Conservation (phyloP, 2,797 vertebrate species). For the Aselliscus stoliczkanus region DNA sequence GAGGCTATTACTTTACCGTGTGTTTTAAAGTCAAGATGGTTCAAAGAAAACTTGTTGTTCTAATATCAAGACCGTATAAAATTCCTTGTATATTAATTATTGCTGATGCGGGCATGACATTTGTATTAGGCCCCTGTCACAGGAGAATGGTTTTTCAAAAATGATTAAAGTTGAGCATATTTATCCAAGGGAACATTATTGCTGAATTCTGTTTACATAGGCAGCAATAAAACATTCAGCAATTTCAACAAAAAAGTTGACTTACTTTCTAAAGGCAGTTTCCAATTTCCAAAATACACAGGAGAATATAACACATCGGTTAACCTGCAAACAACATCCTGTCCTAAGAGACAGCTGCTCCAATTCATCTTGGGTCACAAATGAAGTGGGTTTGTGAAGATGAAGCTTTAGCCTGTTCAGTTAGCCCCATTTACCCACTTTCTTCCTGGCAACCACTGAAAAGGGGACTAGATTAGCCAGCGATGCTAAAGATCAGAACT, state of each 20-base stretch:
- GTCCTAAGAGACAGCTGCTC: constrained; percentile 18
- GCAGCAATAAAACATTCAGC: constrained; percentile 31
- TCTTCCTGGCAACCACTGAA: constrained; percentile 1
- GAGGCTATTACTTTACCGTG: constrained; percentile 12
- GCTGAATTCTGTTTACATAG: constrained; percentile 44
- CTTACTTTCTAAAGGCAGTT: constrained; percentile 26
- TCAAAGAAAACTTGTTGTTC: constrained; percentile 53
- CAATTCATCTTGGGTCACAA: background rate
- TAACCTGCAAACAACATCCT: constrained; percentile 31
- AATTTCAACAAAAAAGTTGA: constrained; percentile 25
- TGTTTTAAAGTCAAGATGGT: constrained; percentile 41
- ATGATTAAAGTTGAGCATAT: constrained; percentile 55
- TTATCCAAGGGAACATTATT: constrained; percentile 53
- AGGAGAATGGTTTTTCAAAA: constrained; percentile 49
- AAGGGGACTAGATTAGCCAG: background rate
- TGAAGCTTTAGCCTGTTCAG: background rate
- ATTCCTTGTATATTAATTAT: constrained; percentile 44
- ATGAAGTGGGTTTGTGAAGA: background rate
- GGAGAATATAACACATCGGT: background rate
- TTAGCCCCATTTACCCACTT: background rate
- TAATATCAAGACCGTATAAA: constrained; percentile 46
- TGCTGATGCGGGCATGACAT: constrained; percentile 34
- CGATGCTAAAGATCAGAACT: background rate
- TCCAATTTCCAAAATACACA: constrained; percentile 49
- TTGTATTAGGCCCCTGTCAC: constrained; percentile 47